These are phyloP conservation scores for Rhegmatorhina hoffmannsi DNA, from an alignment of 2,113 vertebrate species.

Conservation along the genomic window DNA sequence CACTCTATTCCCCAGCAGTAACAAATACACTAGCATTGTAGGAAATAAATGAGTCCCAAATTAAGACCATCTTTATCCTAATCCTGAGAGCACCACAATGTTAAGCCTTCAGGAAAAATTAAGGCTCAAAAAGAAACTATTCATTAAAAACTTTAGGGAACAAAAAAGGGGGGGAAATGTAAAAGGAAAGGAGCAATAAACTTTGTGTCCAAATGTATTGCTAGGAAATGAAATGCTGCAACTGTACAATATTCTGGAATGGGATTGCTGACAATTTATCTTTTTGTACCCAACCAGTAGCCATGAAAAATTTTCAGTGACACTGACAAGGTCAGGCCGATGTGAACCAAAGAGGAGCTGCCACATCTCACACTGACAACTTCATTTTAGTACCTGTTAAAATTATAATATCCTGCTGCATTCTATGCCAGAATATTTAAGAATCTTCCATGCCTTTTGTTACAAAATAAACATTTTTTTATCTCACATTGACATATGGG, in stretches of 20 bases:
- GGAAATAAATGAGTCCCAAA: background rate
- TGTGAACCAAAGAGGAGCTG: background rate
- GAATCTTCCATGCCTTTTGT: background rate
- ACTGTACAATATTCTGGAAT: background rate
- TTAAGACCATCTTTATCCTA: background rate
- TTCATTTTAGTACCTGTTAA: background rate
- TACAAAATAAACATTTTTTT: background rate
- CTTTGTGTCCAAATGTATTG: background rate
- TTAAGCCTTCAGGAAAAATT: background rate
- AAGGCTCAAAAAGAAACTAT: conserved; percentile 13
- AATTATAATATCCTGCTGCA: background rate
- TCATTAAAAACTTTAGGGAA: conserved; percentile 4
- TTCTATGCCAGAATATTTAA: background rate
- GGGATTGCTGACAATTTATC: background rate
- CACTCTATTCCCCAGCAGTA: background rate
- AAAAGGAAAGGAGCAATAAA: background rate
- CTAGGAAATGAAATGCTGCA: background rate
- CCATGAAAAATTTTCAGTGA: background rate
- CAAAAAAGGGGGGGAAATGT: background rate
- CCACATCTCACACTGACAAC: background rate
- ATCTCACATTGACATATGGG: background rate
- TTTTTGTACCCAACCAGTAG: background rate
- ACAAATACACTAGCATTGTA: background rate
- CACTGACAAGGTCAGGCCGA: background rate
- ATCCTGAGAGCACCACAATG: background rate